A percentile compares a stretch with the other conserved stretches of the same genome.
Conservation (phyloP, 2,888 invertebrate genomes). For the Tiliacea citrago region DNA sequence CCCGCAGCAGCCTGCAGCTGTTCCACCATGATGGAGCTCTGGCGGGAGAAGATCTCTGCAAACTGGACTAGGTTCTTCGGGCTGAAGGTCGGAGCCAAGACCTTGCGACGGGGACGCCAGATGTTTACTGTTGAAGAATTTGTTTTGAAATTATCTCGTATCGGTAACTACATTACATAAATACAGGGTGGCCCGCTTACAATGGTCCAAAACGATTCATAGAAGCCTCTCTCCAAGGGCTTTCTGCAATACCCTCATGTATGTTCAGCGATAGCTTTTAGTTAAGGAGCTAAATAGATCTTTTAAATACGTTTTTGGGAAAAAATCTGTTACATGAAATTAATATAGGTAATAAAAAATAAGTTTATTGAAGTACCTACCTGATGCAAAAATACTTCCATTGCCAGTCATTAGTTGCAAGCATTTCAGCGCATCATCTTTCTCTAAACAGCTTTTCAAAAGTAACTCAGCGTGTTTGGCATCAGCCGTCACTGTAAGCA, state of each 20-base stretch:
- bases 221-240: not conserved
- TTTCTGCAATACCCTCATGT: no score
- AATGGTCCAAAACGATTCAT: not conserved
- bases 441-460: slow-evolving; percentile 72
- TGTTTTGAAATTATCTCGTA: no score
- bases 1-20: slow-evolving; percentile 63
- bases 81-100: slow-evolving; percentile 74
- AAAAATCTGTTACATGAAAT: not conserved
- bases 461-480: slow-evolving; percentile 68
- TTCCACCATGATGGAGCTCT: slow-evolving; percentile 69
- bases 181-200: not conserved
- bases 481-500: slow-evolving; percentile 68
- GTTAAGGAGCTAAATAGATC: no score
- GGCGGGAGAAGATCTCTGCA: slow-evolving; percentile 69
- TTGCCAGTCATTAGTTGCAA: slow-evolving; percentile 60
- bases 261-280: no score
- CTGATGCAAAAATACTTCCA: slow-evolving; percentile 73
- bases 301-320: no score
- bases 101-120: slow-evolving; percentile 76
- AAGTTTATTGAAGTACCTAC: slow-evolving; percentile 47
- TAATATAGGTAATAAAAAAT: not conserved
- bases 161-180: not conserved
- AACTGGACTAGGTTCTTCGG: slow-evolving; percentile 71
- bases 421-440: slow-evolving; percentile 68
- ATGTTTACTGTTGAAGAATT: slow-evolving; percentile 41